These are phyloP conservation scores for Lithophane leautieri DNA, from an alignment of 2,888 invertebrate species.

Conservation along the genomic window DNA sequence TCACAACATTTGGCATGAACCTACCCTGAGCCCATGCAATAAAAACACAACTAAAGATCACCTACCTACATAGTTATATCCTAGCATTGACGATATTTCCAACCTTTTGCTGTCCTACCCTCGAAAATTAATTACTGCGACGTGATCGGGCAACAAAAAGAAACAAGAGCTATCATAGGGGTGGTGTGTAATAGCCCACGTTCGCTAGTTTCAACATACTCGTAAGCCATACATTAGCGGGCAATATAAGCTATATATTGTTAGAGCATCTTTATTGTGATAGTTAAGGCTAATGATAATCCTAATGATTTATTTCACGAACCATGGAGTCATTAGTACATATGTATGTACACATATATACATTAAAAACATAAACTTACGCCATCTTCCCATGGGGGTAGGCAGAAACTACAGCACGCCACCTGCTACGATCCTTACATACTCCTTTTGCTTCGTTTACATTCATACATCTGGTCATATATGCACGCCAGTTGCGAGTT, in stretches of 20 bases:
- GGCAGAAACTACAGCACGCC: no score
- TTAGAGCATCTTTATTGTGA: background rate
- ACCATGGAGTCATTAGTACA: background rate
- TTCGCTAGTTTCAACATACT: background rate
- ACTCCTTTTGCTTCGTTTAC: no score
- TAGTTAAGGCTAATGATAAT: background rate
- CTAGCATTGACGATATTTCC: constrained; percentile 8
- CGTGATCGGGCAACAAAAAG: constrained; percentile 53
- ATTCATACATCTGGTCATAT: no score
- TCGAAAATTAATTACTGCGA: constrained; percentile 53
- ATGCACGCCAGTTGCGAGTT: no score
- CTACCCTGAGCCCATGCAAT: background rate
- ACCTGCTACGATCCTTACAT: no score
- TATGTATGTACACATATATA: background rate
- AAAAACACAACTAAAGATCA: background rate
- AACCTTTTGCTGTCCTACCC: constrained; percentile 25
- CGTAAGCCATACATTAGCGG: constrained; percentile 6
- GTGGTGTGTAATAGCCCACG: constrained; percentile 16
- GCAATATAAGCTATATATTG: background rate
- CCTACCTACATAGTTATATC: background rate
- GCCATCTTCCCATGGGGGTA: no score
- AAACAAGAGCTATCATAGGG: constrained; percentile 24
- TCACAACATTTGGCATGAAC: background rate
- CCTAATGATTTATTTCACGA: background rate
- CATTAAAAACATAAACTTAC: no score